Evolutionary conservation across 1,140 invertebrate species (phyloP).

Genomic region (Lamellibrachia luymesi): DNA sequence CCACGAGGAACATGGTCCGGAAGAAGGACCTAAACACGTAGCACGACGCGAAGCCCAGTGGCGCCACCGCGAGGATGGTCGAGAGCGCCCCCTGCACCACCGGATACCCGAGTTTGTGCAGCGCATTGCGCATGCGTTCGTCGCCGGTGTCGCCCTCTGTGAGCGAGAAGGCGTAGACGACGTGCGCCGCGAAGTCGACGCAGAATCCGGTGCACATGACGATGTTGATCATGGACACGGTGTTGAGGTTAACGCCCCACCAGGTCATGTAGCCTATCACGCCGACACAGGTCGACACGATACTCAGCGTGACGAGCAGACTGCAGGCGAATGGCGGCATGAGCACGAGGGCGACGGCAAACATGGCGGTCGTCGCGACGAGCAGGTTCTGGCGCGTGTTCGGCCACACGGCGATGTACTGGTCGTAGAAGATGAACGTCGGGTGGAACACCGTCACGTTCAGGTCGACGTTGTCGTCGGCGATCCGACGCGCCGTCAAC

Average conservation of each 20-base stretch:
- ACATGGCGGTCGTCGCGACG: conserved; percentile 90
- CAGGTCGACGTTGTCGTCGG: neutral
- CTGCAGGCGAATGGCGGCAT: conserved; percentile 92
- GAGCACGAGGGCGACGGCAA: conserved; percentile 91
- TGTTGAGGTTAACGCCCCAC: conserved; percentile 92
- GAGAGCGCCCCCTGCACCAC: conserved; percentile 92
- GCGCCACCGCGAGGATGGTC: conserved; percentile 86
- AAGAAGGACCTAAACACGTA: conserved; percentile 99
- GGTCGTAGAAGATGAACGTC: conserved; percentile 16
- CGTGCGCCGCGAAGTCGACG: conserved; percentile 95
- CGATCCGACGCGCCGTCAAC: conserved; percentile 7
- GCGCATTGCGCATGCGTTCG: conserved; percentile 77
- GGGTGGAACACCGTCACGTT: neutral
- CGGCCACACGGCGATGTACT: neutral
- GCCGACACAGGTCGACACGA: conserved; percentile 94
- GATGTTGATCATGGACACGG: conserved; percentile 97
- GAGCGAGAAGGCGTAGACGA: conserved; percentile 95
- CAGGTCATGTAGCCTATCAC: conserved; percentile 95
- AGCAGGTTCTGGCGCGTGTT: conserved; percentile 85
- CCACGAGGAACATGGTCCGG: conserved; percentile 95
- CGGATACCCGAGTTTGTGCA: conserved; percentile 87
- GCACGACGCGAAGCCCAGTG: conserved; percentile 83
- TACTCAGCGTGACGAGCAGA: conserved; percentile 91
- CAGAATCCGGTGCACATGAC: conserved; percentile 99
- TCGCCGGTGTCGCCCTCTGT: conserved; percentile 57